Evolutionary conservation across 1,140 invertebrate species (phyloP).

Genomic region (Sipha flava): DNA sequence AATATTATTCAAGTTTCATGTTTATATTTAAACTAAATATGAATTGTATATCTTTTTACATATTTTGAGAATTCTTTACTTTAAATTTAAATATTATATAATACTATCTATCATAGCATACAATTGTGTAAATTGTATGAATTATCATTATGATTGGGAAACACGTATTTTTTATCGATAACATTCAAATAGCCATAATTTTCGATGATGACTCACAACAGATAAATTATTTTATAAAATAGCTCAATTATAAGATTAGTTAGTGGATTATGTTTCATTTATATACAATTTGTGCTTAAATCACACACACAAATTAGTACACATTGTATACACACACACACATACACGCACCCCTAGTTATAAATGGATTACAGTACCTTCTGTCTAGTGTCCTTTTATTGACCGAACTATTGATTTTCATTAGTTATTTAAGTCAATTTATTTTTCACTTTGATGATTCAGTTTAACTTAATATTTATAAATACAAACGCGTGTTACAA

Average conservation of each 20-base stretch:
- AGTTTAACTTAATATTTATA: too few species aligned
- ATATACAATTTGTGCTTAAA: neutral
- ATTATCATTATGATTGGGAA: too few species aligned
- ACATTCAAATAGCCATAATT: neutral
- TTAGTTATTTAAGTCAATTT: too few species aligned
- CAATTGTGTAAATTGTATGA: too few species aligned
- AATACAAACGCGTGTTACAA: too few species aligned
- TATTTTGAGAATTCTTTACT: too few species aligned
- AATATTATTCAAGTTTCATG: too few species aligned
- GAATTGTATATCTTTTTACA: too few species aligned
- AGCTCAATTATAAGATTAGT: conserved; percentile 16
- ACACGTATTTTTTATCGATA: neutral
- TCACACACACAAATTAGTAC: neutral
- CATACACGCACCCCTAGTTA: neutral
- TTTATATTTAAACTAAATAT: too few species aligned
- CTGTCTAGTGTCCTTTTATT: neutral
- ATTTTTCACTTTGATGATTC: too few species aligned
- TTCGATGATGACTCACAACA: neutral
- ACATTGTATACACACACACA: neutral
- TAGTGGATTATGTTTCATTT: neutral
- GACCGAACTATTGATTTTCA: neutral
- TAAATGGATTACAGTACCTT: neutral
- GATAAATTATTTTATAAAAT: neutral
- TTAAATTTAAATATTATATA: too few species aligned
- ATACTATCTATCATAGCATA: too few species aligned